Conservation (phyloP, 2,113 vertebrate species). For the Boulengeromyrus knoepffleri region DNA sequence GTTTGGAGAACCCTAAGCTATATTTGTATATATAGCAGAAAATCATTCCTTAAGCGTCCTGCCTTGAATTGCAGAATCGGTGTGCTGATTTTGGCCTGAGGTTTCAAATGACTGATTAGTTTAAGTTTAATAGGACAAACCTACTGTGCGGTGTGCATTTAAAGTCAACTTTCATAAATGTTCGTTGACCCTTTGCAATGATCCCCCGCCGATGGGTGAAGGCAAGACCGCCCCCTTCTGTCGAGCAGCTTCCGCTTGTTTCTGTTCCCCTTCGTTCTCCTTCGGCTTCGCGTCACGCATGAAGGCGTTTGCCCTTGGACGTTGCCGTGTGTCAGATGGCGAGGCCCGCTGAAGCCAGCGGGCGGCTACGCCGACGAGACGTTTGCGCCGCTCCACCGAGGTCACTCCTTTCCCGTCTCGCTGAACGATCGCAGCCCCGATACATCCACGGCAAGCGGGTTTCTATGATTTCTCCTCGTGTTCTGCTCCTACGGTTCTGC, state of each 20-base stretch:
- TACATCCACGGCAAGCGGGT: not conserved
- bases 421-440: not conserved
- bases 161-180: not conserved
- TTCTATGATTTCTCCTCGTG: not conserved
- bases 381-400: not conserved
- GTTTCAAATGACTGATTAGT: not conserved
- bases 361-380: not conserved
- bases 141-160: not conserved
- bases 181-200: not conserved
- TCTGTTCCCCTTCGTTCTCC: not conserved
- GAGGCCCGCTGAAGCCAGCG: not conserved
- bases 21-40: not conserved
- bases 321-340: not conserved
- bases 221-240: conserved; percentile 61
- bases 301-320: not conserved
- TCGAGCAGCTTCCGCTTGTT: conserved; percentile 27
- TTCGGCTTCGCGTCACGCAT: not conserved
- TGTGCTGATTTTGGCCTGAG: not conserved
- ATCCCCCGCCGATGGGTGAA: conserved; percentile 1
- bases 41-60: not conserved
- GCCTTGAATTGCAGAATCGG: not conserved
- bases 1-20: not conserved
- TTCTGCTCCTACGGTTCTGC: not conserved
- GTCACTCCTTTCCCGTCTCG: not conserved
- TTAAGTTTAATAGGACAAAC: not conserved